Conservation (phyloP, 2,888 invertebrate species). For the Sisyra nigra region DNA sequence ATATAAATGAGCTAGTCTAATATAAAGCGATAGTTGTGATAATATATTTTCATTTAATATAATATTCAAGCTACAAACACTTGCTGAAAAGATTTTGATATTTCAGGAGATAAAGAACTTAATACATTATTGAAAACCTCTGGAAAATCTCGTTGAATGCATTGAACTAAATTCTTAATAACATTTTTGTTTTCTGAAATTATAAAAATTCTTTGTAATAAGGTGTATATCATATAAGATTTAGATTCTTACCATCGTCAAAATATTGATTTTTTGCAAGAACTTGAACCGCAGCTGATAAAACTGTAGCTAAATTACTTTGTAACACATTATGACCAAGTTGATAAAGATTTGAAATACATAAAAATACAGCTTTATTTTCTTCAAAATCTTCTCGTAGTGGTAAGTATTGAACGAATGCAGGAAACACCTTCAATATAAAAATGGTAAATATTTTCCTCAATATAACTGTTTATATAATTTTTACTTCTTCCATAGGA, state of each 20-base stretch:
- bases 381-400: slow-evolving; percentile 59
- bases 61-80: slow-evolving; percentile 14
- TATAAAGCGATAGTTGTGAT: not conserved
- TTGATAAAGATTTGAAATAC: slow-evolving; percentile 44
- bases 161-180: slow-evolving; percentile 35
- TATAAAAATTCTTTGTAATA: slow-evolving; percentile 11
- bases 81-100: slow-evolving; percentile 20
- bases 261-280: slow-evolving; percentile 37
- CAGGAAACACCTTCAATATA: slow-evolving; percentile 44
- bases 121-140: slow-evolving; percentile 34
- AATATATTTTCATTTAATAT: not conserved
- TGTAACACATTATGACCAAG: slow-evolving; percentile 38
- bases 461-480: not conserved
- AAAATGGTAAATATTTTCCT: slow-evolving; percentile 4
- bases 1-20: slow-evolving; percentile 6
- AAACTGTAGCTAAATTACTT: slow-evolving; percentile 33
- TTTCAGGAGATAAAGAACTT: slow-evolving; percentile 25
- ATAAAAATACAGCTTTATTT: slow-evolving; percentile 49
- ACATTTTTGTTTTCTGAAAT: slow-evolving; percentile 31
- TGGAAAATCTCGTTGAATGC: slow-evolving; percentile 36
- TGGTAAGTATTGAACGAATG: slow-evolving; percentile 52
- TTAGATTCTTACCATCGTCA: slow-evolving; percentile 28
- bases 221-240: not conserved
- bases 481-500: slow-evolving; percentile 47
- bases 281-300: slow-evolving; percentile 36